These are phyloP conservation scores for Lacerta bilineata DNA, from an alignment of 2,797 vertebrate genomes.

Conservation along the genomic window DNA sequence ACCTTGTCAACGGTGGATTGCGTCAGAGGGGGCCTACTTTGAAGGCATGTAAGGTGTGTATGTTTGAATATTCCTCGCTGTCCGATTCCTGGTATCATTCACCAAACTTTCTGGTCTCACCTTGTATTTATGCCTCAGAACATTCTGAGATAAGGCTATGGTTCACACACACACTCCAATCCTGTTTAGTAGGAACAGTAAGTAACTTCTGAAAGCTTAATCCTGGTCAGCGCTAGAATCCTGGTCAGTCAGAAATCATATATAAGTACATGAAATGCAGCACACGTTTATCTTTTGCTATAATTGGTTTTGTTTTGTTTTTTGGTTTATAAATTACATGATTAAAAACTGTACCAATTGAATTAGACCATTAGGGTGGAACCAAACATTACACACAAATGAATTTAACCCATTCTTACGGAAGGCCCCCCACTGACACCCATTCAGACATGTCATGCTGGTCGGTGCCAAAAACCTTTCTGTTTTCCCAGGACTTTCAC, in stretches of 20 bases:
- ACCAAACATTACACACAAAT: background rate
- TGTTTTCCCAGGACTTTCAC: too few species aligned
- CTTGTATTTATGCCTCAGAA: background rate
- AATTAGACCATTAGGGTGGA: background rate
- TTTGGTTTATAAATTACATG: background rate
- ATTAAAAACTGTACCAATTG: constrained; percentile 25
- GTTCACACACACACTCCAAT: background rate
- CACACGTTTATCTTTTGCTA: background rate
- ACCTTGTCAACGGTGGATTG: too few species aligned
- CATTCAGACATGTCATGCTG: background rate
- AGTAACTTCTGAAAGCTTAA: constrained; percentile 15
- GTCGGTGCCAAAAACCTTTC: too few species aligned
- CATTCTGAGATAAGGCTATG: background rate
- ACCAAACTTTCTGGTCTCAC: too few species aligned
- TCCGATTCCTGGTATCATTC: too few species aligned
- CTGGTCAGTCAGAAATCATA: constrained; percentile 8
- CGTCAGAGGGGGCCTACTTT: too few species aligned
- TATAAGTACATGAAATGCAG: background rate
- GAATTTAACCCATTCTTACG: background rate
- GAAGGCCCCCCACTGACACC: background rate
- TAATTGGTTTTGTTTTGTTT: background rate
- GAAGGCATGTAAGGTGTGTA: too few species aligned
- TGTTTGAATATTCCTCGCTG: too few species aligned
- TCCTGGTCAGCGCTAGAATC: background rate
- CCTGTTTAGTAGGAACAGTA: background rate